These are phyloP conservation scores for Iguana delicatissima DNA, from an alignment of 2,797 vertebrate species.

Conservation along the genomic window DNA sequence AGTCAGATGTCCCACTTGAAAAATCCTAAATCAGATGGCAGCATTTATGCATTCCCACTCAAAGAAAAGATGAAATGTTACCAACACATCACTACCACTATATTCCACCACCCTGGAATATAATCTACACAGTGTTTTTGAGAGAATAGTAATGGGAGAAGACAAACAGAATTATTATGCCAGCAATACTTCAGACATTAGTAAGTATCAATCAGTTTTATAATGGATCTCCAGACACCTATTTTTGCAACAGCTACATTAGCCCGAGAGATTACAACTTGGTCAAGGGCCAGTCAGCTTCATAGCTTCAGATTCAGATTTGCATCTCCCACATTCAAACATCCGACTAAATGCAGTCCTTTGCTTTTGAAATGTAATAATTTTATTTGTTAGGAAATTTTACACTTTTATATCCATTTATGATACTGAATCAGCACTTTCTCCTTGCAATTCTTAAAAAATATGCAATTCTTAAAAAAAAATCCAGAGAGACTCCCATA, in stretches of 20 bases:
- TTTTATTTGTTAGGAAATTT: not conserved
- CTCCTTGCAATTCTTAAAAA: not conserved
- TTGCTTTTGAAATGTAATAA: constrained; percentile 29
- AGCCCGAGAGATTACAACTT: not conserved
- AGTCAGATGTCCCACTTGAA: not conserved
- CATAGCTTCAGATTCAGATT: not conserved
- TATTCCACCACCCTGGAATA: not conserved
- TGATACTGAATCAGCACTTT: not conserved
- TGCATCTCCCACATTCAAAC: not conserved
- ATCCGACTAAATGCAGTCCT: not conserved
- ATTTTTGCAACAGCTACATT: not conserved
- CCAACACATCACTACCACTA: not conserved
- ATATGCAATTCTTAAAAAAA: not conserved
- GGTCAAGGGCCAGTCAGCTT: not conserved
- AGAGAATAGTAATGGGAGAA: not conserved
- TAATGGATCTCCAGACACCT: not conserved
- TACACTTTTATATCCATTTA: not conserved
- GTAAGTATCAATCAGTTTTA: not conserved
- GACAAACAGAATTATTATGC: not conserved
- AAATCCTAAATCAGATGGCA: not conserved
- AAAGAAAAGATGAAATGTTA: constrained; percentile 30
- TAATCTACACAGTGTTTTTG: not conserved
- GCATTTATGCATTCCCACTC: not conserved
- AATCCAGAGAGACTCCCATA: not conserved
- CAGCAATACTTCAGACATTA: not conserved